phyloP scores from a whole-genome alignment of 2,113 vertebrate genomes.

The Gallinago media region DNA sequence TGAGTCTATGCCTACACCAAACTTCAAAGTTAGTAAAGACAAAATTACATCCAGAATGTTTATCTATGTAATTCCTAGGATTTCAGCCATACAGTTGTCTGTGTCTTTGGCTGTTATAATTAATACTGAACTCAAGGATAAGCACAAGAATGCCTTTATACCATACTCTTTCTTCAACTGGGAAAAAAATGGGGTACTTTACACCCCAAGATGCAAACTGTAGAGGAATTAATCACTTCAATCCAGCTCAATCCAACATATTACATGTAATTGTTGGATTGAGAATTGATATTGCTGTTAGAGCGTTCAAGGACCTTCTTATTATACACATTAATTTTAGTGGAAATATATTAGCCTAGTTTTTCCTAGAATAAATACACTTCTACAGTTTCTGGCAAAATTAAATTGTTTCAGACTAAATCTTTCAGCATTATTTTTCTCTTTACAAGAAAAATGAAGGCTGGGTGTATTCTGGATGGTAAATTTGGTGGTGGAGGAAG shows the following conservation, averaged over 20 bases:
- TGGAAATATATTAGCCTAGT: neutral
- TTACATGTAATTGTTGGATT: neutral
- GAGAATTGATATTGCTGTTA: neutral
- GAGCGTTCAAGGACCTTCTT: neutral
- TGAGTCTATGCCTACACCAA: neutral
- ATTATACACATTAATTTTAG: neutral
- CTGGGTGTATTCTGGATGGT: fast-evolving
- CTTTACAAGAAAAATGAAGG: neutral
- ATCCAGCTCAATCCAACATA: neutral
- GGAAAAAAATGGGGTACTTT: neutral
- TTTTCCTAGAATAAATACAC: neutral
- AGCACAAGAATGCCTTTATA: neutral
- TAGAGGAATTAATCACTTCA: neutral
- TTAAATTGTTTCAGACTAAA: neutral
- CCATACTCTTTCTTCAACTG: neutral
- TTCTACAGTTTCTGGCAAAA: neutral
- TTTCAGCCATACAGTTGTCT: neutral
- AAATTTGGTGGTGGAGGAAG: fast-evolving
- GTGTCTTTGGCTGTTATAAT: neutral
- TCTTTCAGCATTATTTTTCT: neutral
- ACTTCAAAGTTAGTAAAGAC: neutral
- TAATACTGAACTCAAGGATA: neutral
- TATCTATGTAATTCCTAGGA: neutral
- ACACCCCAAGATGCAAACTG: neutral
- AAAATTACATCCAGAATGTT: neutral